These are phyloP conservation scores for Theropithecus gelada DNA, from an alignment of 2,113 vertebrate species.

Conservation along the genomic window DNA sequence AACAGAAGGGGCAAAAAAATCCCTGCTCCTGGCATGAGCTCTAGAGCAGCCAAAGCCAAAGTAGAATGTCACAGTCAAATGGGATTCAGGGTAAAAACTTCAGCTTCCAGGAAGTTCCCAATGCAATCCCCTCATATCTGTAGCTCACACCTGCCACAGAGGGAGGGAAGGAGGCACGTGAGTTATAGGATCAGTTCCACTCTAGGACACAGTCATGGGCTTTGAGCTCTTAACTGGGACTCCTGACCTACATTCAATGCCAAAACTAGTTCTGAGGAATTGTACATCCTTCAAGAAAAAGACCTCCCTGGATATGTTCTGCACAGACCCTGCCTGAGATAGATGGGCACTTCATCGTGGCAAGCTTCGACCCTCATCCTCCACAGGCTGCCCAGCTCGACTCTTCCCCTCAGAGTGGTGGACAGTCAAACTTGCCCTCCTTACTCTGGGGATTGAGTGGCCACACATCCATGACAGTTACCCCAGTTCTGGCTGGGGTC, in stretches of 20 bases:
- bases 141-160: neutral
- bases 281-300: neutral
- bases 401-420: neutral
- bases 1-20: no score
- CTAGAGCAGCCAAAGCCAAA: no score
- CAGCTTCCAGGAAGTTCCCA: neutral
- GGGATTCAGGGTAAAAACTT: neutral
- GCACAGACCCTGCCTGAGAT: neutral
- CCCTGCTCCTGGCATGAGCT: neutral
- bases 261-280: neutral
- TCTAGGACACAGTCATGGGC: neutral
- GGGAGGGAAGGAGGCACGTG: neutral
- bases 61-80: no score
- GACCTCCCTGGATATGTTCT: neutral
- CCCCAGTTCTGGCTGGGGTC: neutral
- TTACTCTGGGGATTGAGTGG: neutral
- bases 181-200: neutral
- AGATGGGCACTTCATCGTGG: neutral
- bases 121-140: neutral
- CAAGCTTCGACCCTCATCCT: neutral
- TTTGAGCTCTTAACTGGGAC: neutral
- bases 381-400: neutral
- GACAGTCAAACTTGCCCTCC: neutral
- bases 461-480: neutral
- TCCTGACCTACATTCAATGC: neutral